A percentile compares a stretch with the other conserved stretches of the same genome.
Conservation (phyloP, 1,140 invertebrate genomes). For the Pinna nobilis region DNA sequence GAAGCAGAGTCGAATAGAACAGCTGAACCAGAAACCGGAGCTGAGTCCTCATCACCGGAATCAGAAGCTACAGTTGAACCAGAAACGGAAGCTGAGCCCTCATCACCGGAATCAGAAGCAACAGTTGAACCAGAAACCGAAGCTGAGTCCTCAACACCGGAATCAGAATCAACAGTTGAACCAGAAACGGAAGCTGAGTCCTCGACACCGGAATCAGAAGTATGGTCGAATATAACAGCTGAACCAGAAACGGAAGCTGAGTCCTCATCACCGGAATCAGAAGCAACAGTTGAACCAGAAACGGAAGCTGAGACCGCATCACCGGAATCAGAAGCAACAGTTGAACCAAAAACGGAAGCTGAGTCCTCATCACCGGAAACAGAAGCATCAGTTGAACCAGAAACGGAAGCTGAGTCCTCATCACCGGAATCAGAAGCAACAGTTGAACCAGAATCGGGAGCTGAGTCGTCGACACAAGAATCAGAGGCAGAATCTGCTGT, state of each 20-base stretch:
- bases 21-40: conserved; percentile 30
- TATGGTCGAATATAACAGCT: background rate
- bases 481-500: background rate
- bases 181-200: conserved; percentile 6
- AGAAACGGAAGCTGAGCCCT: conserved; percentile 27
- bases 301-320: background rate
- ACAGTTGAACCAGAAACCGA: conserved; percentile 21
- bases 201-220: conserved; percentile 13
- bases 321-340: conserved; percentile 5
- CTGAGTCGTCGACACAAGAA: conserved; percentile 9
- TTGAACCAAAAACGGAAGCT: conserved; percentile 8
- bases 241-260: background rate
- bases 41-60: conserved; percentile 29
- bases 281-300: background rate
- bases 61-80: conserved; percentile 30
- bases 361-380: too few species aligned
- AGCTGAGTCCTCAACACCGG: conserved; percentile 4
- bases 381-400: conserved; percentile 14
- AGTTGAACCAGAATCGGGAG: conserved; percentile 33
- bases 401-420: conserved; percentile 4
- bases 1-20: conserved; percentile 13
- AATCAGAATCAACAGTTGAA: conserved; percentile 1
- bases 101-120: conserved; percentile 7
- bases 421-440: conserved; percentile 32
- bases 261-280: too few species aligned